phyloP scores from a whole-genome alignment of 2,797 vertebrate species.

The Lacerta agilis region DNA sequence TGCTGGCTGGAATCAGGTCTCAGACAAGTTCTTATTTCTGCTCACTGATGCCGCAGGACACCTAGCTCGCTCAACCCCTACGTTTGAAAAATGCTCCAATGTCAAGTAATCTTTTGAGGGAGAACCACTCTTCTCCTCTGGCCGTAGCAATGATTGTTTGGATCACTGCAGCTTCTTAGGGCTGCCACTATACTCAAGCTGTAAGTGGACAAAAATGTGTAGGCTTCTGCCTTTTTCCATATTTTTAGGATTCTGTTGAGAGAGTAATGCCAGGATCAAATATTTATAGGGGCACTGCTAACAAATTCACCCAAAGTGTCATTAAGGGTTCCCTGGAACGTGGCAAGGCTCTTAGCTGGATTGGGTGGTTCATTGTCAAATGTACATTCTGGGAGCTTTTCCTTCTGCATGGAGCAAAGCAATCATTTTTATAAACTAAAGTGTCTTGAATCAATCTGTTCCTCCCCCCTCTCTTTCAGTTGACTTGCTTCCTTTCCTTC shows the following conservation, averaged over 20 bases:
- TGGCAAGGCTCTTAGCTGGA: constrained; percentile 26
- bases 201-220: not conserved
- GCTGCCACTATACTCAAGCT: not conserved
- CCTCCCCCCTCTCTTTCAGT: not conserved
- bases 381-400: not conserved
- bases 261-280: constrained; percentile 33
- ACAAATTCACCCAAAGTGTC: constrained; percentile 19
- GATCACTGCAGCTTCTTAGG: not conserved
- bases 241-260: constrained; percentile 27
- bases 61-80: not conserved
- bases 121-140: not conserved
- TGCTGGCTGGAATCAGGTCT: not conserved
- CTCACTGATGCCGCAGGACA: not conserved
- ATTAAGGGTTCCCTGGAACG: constrained; percentile 1
- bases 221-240: constrained; percentile 8
- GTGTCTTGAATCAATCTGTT: not conserved
- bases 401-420: constrained; percentile 1
- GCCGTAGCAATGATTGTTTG: not conserved
- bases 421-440: constrained; percentile 5
- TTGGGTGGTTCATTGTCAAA: not conserved
- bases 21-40: not conserved
- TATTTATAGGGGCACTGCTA: constrained; percentile 17
- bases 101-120: not conserved
- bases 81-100: not conserved
- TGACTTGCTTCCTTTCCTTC: constrained; percentile 4